Evolutionary conservation across 2,113 vertebrate species (phyloP).

Genomic region (Cottus gobio): DNA sequence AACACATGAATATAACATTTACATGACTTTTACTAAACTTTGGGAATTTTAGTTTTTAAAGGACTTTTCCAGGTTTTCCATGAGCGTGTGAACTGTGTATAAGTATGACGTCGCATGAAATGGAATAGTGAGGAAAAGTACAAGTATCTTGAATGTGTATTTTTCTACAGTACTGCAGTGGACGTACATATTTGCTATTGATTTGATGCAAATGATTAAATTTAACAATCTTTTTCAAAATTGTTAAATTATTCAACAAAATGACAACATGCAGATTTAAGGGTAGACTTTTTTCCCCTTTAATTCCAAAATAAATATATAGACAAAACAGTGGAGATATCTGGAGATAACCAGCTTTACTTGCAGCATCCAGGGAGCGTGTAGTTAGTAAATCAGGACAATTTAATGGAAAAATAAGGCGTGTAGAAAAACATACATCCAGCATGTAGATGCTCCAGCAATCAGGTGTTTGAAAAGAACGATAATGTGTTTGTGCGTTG

Average conservation of each 20-base stretch:
- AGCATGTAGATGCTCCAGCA: not conserved
- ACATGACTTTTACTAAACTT: too few relatives aligned
- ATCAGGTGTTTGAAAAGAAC: not conserved
- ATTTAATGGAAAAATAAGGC: constrained; percentile 5
- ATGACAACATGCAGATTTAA: not conserved
- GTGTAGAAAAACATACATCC: not conserved
- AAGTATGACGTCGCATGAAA: too few relatives aligned
- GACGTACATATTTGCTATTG: not conserved
- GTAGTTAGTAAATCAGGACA: not conserved
- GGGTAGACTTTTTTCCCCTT: not conserved
- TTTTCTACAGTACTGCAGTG: not conserved
- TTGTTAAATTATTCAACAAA: not conserved
- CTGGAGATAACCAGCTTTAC: not conserved
- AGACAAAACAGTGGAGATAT: not conserved
- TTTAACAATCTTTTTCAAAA: not conserved
- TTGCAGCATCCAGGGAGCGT: not conserved
- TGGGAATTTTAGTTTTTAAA: too few relatives aligned
- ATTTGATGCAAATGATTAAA: not conserved
- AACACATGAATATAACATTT: too few relatives aligned
- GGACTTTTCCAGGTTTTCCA: too few relatives aligned
- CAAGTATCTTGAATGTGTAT: too few relatives aligned
- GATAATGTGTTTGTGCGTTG: not conserved
- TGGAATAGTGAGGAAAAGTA: too few relatives aligned
- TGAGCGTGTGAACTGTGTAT: too few relatives aligned
- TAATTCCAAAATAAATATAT: constrained; percentile 32